Conservation (phyloP, 2,113 vertebrate genomes). For the Eleginops maclovinus region DNA sequence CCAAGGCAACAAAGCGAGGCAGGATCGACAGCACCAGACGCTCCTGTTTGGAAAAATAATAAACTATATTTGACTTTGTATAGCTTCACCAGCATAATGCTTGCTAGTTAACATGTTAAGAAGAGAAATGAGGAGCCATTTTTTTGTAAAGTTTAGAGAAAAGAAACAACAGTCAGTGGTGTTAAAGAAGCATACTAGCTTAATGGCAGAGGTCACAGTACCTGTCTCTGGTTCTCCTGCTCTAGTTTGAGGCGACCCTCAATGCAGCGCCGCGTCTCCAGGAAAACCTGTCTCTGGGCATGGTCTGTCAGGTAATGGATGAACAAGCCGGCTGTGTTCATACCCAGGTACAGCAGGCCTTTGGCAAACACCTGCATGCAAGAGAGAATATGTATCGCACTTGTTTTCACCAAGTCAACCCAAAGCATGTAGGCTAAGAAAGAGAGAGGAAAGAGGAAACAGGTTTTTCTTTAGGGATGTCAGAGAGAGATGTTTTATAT, state of each 20-base stretch:
- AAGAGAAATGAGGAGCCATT: neutral
- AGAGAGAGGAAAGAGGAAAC: neutral
- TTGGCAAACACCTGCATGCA: constrained; percentile 88
- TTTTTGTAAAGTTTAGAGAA: neutral
- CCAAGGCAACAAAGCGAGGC: constrained; percentile 84
- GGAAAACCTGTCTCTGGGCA: constrained; percentile 94
- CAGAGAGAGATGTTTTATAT: neutral
- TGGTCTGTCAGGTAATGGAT: constrained; percentile 96
- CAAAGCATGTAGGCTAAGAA: neutral
- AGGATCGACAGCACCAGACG: constrained; percentile 83
- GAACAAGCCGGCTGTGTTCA: constrained; percentile 97
- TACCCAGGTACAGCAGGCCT: constrained; percentile 92
- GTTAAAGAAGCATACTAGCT: neutral
- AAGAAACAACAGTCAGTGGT: neutral
- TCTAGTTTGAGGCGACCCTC: constrained; percentile 93
- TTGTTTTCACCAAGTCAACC: neutral
- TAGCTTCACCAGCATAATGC: neutral
- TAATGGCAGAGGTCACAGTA: constrained; percentile 54
- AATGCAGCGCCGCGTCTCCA: constrained; percentile 94
- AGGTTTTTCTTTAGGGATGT: neutral
- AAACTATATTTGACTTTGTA: neutral
- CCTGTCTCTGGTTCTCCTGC: constrained; percentile 97
- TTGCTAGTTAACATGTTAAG: neutral
- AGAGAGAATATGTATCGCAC: neutral
- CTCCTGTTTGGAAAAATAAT: constrained; percentile 67